Percentiles rank a stretch among this genome's conserved stretches.
phyloP scores from a whole-genome alignment of 2,113 vertebrate genomes.

The Oplegnathus fasciatus region DNA sequence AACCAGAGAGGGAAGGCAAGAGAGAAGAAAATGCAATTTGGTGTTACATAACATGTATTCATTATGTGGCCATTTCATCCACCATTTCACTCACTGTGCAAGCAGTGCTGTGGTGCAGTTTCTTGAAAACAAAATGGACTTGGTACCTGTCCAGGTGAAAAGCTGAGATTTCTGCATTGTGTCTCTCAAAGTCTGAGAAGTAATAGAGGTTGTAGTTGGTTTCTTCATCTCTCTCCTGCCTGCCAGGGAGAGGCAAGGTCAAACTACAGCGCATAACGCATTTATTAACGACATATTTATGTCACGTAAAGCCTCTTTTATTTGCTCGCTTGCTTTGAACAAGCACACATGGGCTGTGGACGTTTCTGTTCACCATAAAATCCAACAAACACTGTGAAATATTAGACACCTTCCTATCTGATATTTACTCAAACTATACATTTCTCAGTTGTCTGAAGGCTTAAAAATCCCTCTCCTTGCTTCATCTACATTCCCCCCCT shows the following conservation, averaged over 20 bases:
- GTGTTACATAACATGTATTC: constrained; percentile 5
- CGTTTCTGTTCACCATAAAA: neutral
- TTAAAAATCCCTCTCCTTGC: neutral
- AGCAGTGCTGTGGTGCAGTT: neutral
- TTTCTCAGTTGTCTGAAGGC: neutral
- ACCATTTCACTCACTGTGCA: neutral
- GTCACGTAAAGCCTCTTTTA: neutral
- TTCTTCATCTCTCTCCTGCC: constrained; percentile 88
- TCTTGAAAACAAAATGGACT: neutral
- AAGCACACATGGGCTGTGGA: neutral
- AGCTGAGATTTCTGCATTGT: constrained; percentile 90
- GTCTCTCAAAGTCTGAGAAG: constrained; percentile 92
- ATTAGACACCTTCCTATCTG: neutral
- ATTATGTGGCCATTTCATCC: neutral
- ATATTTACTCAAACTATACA: neutral
- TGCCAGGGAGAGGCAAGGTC: constrained; percentile 43
- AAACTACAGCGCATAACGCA: neutral
- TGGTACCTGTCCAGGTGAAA: constrained; percentile 89
- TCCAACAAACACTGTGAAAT: neutral
- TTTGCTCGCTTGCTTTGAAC: neutral
- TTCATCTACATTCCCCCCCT: neutral
- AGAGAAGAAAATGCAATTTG: neutral
- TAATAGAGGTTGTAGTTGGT: constrained; percentile 89
- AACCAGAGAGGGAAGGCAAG: neutral
- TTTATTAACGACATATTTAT: neutral